phyloP scores from a whole-genome alignment of 2,888 invertebrate species.

The Caenorhabditis zanzibari region DNA sequence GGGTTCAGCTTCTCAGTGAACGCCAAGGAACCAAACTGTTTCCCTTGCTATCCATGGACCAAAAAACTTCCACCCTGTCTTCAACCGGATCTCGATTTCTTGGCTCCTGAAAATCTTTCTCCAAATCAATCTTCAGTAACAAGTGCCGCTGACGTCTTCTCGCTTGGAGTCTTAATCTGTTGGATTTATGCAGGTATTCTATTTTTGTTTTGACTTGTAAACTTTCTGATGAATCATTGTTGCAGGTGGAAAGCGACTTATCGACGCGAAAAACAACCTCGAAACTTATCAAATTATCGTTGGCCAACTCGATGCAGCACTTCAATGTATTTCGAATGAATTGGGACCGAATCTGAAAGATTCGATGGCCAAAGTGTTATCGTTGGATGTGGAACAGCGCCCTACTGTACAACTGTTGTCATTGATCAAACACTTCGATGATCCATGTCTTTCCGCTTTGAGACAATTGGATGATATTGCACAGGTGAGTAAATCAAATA shows the following conservation, averaged over 20 bases:
- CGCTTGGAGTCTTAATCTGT: conserved; percentile 94
- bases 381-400: conserved; percentile 88
- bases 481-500: conserved; percentile 83
- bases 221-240: background rate
- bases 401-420: conserved; percentile 94
- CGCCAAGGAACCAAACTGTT: conserved; percentile 86
- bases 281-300: conserved; percentile 93
- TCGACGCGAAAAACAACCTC: conserved; percentile 93
- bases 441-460: conserved; percentile 93
- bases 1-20: conserved; percentile 91
- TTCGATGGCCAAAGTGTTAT: conserved; percentile 77
- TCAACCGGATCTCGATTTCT: conserved; percentile 95
- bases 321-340: conserved; percentile 85
- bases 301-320: conserved; percentile 86
- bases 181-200: conserved; percentile 89
- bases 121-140: conserved; percentile 85
- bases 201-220: background rate
- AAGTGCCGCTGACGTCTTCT: conserved; percentile 96
- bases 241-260: conserved; percentile 89
- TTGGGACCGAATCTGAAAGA: conserved; percentile 87
- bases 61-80: conserved; percentile 93
- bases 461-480: conserved; percentile 95
- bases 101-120: conserved; percentile 94
- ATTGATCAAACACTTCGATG: conserved; percentile 88
- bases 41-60: conserved; percentile 92